These are phyloP conservation scores for Pseudomugil gertrudae DNA, from an alignment of 2,797 vertebrate genomes.

Conservation along the genomic window DNA sequence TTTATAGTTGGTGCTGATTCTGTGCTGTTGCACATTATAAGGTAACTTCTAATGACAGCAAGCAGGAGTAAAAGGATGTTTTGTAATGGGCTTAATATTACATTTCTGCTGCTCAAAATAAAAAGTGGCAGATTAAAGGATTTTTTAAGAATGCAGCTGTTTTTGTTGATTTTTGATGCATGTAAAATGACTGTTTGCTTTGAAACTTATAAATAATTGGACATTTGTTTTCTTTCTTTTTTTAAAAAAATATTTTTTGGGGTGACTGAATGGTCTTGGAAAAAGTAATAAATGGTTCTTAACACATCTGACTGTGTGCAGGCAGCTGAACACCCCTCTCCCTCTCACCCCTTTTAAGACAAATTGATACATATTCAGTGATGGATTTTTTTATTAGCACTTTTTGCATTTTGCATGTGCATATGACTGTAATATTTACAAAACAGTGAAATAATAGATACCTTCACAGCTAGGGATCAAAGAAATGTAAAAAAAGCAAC, in stretches of 20 bases:
- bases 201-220: background rate
- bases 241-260: background rate
- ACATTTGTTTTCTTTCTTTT: background rate
- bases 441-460: background rate
- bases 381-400: too few relatives aligned
- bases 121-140: background rate
- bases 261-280: background rate
- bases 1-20: background rate
- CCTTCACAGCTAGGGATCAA: constrained; percentile 2
- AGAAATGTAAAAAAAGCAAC: background rate
- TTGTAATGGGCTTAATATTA: background rate
- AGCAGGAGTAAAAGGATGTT: background rate
- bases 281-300: background rate
- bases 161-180: background rate
- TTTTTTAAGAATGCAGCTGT: background rate
- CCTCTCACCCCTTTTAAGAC: constrained; percentile 3
- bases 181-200: background rate
- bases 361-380: background rate
- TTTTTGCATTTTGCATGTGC: background rate
- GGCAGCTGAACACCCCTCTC: background rate
- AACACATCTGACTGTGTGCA: background rate
- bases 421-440: background rate
- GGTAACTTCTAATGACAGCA: too few relatives aligned
- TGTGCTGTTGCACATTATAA: background rate
- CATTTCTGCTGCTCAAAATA: background rate